phyloP scores from a whole-genome alignment of 2,113 vertebrate species.

The Hylia prasina region DNA sequence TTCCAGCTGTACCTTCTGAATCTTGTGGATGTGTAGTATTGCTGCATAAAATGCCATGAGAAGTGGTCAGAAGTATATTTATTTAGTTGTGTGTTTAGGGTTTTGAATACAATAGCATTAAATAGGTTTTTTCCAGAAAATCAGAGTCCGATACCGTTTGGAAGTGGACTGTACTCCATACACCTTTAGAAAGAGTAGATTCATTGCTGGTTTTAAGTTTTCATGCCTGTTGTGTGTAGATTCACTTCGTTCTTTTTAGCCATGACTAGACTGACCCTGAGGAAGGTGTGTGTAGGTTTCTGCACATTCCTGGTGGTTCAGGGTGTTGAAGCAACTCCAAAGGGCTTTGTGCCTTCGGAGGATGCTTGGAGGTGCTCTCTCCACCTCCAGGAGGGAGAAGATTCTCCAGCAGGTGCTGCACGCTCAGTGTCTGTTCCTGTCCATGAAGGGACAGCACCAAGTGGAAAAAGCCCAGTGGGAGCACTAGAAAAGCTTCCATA shows the following conservation, averaged over 20 bases:
- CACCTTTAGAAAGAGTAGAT: neutral
- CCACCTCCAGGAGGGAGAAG: neutral
- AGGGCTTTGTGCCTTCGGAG: neutral
- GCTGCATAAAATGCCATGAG: neutral
- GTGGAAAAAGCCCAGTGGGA: neutral
- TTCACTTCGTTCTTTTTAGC: fast-evolving
- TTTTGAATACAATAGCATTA: neutral
- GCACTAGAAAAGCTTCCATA: neutral
- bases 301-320: fast-evolving
- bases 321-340: neutral
- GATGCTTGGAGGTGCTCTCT: neutral
- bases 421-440: neutral
- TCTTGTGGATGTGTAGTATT: fast-evolving
- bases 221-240: neutral
- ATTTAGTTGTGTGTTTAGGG: neutral
- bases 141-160: neutral
- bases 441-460: fast-evolving
- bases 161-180: neutral
- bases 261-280: fast-evolving
- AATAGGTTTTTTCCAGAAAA: neutral
- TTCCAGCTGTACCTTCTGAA: fast-evolving
- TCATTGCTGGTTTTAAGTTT: neutral
- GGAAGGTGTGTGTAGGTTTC: neutral
- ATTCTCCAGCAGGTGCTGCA: neutral
- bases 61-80: neutral